Evolutionary conservation across 2,113 vertebrate genomes (phyloP).

Genomic region (Cnemophilus loriae): DNA sequence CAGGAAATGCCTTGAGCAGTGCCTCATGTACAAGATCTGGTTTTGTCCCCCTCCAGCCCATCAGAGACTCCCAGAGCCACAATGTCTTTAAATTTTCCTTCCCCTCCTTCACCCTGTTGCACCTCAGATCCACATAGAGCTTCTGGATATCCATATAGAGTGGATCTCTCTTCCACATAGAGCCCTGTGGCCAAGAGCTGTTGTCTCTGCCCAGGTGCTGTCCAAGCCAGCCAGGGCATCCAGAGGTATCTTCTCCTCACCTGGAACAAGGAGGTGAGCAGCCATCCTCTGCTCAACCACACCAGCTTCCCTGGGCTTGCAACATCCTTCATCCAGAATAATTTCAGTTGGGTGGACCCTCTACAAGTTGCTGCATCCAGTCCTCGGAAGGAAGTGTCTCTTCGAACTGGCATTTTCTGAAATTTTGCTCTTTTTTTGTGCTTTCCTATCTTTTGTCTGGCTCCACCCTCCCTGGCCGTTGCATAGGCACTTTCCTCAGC

Average conservation of each 20-base stretch:
- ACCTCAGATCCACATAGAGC: neutral
- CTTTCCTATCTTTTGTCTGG: neutral
- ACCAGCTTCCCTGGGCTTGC: neutral
- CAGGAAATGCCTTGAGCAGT: neutral
- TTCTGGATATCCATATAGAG: too few species aligned
- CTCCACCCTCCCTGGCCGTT: neutral
- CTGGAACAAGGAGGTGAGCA: neutral
- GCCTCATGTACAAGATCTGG: rapidly evolving
- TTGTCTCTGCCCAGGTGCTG: neutral
- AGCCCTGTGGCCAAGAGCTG: too few species aligned
- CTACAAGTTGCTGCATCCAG: neutral
- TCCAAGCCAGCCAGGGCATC: neutral
- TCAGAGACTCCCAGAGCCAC: neutral
- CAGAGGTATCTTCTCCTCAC: neutral
- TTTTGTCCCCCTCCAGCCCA: neutral
- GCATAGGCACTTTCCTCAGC: neutral
- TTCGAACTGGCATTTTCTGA: neutral
- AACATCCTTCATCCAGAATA: neutral
- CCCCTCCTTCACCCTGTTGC: neutral
- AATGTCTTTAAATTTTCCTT: neutral
- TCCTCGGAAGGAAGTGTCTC: neutral
- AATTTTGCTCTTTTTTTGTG: neutral
- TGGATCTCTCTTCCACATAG: too few species aligned
- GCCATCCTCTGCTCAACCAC: neutral
- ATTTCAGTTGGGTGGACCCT: neutral